phyloP scores from a whole-genome alignment of 2,888 invertebrate genomes.

The Petrolisthes cinctipes region DNA sequence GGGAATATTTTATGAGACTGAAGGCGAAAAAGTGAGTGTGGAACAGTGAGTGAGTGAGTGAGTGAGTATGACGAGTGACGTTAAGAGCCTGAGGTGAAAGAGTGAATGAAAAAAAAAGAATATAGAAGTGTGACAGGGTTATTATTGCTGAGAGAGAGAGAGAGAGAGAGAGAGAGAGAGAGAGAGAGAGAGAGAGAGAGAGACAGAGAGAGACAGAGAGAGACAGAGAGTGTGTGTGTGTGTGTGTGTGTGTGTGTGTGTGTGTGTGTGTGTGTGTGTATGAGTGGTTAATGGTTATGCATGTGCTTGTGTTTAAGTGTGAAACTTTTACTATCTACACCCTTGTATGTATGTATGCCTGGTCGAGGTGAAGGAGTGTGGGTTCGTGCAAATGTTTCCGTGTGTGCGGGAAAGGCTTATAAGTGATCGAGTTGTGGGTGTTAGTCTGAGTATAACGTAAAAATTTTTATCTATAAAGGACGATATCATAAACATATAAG shows the following conservation, averaged over 20 bases:
- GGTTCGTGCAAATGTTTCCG: too few relatives aligned
- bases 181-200: not conserved
- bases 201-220: conserved; percentile 2
- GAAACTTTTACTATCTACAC: too few relatives aligned
- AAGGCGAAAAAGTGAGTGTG: not conserved
- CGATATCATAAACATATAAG: too few relatives aligned
- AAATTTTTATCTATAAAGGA: too few relatives aligned
- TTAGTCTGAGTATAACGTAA: too few relatives aligned
- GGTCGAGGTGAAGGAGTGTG: too few relatives aligned
- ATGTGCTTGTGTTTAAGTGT: too few relatives aligned
- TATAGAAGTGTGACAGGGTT: not conserved
- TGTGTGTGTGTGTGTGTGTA: not conserved
- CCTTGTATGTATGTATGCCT: too few relatives aligned
- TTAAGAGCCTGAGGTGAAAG: not conserved
- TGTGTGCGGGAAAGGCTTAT: too few relatives aligned
- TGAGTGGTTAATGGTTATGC: not conserved
- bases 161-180: not conserved
- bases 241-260: not conserved
- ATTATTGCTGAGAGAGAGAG: not conserved
- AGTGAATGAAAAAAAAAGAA: not conserved
- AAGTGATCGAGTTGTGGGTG: too few relatives aligned
- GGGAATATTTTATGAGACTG: not conserved
- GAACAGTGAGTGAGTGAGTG: not conserved
- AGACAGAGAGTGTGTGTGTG: not conserved
- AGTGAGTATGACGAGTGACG: not conserved